Conservation (phyloP, 2,797 vertebrate species). For the Mareca penelope region DNA sequence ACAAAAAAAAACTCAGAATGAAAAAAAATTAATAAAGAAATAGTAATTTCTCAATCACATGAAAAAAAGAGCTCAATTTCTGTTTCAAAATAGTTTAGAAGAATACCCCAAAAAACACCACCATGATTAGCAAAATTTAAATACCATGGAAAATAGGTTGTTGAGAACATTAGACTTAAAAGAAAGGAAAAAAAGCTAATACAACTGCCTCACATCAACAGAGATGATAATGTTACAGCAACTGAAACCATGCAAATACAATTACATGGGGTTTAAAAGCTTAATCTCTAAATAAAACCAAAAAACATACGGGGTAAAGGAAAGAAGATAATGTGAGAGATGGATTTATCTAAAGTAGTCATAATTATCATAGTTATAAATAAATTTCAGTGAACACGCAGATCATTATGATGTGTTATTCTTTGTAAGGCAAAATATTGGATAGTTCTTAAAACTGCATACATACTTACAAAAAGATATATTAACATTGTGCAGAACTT, state of each 20-base stretch:
- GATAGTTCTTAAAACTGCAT: not conserved
- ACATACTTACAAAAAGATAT: not conserved
- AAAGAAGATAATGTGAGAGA: not conserved
- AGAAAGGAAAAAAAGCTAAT: not conserved
- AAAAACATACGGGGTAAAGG: not conserved
- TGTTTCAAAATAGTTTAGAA: not conserved
- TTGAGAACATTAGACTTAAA: not conserved
- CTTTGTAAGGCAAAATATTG: not conserved
- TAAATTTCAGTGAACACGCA: not conserved
- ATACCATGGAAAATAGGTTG: not conserved
- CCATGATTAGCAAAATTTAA: not conserved
- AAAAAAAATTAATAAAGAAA: not conserved
- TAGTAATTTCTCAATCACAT: not conserved
- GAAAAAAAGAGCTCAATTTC: not conserved
- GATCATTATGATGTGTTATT: not conserved
- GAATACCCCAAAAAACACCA: not conserved
- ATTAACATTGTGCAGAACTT: not conserved
- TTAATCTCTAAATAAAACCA: not conserved
- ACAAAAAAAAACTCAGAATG: not conserved
- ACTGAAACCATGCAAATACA: not conserved
- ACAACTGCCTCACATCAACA: not conserved
- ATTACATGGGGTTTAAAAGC: not conserved
- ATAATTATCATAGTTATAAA: not conserved
- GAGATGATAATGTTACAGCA: not conserved
- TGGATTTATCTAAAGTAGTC: not conserved